Conservation (phyloP, 2,797 vertebrate genomes). For the Petrocephalus sullivani region DNA sequence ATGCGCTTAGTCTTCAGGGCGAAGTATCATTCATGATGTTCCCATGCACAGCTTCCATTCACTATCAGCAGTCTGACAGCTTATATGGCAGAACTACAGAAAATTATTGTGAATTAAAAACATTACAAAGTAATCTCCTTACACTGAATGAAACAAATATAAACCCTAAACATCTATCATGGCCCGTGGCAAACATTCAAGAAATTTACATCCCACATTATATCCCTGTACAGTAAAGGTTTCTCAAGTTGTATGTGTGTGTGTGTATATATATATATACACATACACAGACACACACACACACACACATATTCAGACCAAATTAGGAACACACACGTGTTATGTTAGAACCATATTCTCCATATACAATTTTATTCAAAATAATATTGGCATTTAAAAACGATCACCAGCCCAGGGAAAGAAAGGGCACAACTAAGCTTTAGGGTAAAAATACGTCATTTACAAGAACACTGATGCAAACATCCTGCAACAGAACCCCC, state of each 20-base stretch:
- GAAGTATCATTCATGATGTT: not conserved
- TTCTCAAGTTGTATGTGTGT: too few relatives aligned
- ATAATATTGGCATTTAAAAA: not conserved
- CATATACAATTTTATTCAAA: not conserved
- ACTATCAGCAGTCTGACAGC: not conserved
- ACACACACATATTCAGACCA: not conserved
- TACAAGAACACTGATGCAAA: slow-evolving; percentile 4
- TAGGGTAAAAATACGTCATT: slow-evolving; percentile 14
- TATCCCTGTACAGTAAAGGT: too few relatives aligned
- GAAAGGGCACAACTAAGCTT: not conserved
- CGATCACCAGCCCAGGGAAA: not conserved
- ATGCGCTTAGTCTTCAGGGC: not conserved
- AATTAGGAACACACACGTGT: not conserved
- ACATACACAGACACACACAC: too few relatives aligned
- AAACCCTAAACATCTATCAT: not conserved
- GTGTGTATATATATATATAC: too few relatives aligned
- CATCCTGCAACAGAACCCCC: slow-evolving; percentile 14
- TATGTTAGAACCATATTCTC: not conserved
- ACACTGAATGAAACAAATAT: not conserved
- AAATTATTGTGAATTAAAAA: not conserved
- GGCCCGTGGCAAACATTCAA: too few relatives aligned
- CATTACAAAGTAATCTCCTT: not conserved
- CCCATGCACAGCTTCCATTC: not conserved
- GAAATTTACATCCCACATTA: too few relatives aligned
- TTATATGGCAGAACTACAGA: not conserved